A percentile compares a stretch with the other conserved stretches of the same genome.
Conservation (phyloP, 2,888 invertebrate genomes). For the Therioaphis trifolii region DNA sequence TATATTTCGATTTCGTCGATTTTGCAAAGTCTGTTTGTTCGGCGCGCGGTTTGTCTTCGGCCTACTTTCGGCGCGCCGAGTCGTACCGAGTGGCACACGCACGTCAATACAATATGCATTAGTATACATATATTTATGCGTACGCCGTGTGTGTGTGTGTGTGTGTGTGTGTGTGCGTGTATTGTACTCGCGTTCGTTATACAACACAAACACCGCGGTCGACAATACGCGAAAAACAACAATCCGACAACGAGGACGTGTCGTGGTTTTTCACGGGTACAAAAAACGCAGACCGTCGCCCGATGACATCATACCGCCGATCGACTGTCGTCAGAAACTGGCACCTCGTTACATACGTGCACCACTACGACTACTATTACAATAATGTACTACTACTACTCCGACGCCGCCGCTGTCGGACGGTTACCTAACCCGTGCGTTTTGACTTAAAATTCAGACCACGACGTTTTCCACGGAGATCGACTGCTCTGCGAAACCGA, state of each 20-base stretch:
- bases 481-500: not conserved
- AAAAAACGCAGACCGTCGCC: not conserved
- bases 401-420: not conserved
- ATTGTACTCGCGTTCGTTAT: too few species aligned
- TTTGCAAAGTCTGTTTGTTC: too few species aligned
- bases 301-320: not conserved
- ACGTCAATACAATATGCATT: not conserved
- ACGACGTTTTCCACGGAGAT: too few species aligned
- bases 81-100: not conserved
- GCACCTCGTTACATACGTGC: too few species aligned
- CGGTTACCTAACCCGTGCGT: too few species aligned
- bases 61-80: not conserved
- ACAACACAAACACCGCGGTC: too few species aligned
- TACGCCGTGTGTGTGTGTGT: too few species aligned
- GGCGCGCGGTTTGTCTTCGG: slow-evolving; percentile 4
- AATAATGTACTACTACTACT: not conserved
- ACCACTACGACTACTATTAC: not conserved
- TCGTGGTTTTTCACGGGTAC: not conserved
- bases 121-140: not conserved
- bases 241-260: not conserved
- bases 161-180: not conserved
- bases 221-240: not conserved
- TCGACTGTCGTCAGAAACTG: too few species aligned
- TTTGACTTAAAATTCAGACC: too few species aligned
- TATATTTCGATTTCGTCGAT: too few species aligned